phyloP scores from a whole-genome alignment of 2,888 invertebrate species.

The Trachelus iudaicus region DNA sequence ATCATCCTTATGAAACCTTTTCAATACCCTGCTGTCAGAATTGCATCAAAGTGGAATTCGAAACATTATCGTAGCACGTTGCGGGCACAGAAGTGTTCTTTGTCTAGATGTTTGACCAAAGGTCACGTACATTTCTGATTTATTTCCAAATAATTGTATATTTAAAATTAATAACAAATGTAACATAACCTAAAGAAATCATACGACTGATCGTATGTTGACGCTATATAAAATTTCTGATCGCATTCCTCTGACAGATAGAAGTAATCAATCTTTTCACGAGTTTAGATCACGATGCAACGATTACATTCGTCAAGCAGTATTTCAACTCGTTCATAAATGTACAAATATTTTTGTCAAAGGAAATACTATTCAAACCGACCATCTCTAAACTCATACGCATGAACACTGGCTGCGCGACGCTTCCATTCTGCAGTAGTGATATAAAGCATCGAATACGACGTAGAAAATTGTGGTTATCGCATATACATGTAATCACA shows the following conservation, averaged over 20 bases:
- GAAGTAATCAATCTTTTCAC: not conserved
- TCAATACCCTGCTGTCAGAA: not conserved
- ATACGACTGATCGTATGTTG: not conserved
- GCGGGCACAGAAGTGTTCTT: constrained; percentile 8
- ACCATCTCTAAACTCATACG: not conserved
- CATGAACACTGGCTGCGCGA: not conserved
- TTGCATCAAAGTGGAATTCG: not conserved
- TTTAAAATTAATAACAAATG: constrained; percentile 18
- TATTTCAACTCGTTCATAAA: not conserved
- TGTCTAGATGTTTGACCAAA: constrained; percentile 24
- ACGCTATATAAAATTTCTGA: not conserved
- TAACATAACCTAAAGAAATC: constrained; percentile 20
- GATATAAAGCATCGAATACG: not conserved
- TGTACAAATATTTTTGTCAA: not conserved
- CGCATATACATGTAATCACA: not conserved
- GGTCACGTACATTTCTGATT: constrained; percentile 27
- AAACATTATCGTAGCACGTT: not conserved
- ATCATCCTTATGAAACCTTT: constrained; percentile 6
- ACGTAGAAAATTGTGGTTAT: not conserved
- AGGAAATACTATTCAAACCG: not conserved
- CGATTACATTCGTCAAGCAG: not conserved
- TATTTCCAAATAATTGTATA: constrained; percentile 17
- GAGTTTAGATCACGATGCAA: not conserved
- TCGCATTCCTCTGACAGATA: not conserved
- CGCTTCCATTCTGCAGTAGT: not conserved